A percentile compares a stretch with the other conserved stretches of the same genome.
Conservation (phyloP, 2,113 vertebrate species). For the Apistogramma diplotaenia region DNA sequence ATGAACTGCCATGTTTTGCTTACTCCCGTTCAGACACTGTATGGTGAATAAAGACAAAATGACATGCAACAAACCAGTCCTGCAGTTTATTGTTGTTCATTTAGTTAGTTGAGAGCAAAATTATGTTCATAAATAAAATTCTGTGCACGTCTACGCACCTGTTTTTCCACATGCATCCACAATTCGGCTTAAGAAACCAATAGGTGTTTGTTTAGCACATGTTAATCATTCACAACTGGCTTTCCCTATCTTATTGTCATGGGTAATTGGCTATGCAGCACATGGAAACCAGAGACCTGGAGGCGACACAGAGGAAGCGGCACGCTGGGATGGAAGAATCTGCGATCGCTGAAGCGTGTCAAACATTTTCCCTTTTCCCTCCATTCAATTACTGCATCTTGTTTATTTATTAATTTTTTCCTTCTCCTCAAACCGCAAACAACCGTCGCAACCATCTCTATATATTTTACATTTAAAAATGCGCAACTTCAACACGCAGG, state of each 20-base stretch:
- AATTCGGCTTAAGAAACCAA: background rate
- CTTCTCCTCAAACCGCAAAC: background rate
- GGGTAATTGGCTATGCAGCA: slow-evolving; percentile 53
- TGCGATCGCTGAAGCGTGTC: slow-evolving; percentile 37
- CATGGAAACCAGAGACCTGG: slow-evolving; percentile 48
- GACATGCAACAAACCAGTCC: background rate
- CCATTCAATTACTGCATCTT: slow-evolving; percentile 18
- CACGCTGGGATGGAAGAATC: slow-evolving; percentile 19
- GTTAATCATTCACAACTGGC: slow-evolving; percentile 40
- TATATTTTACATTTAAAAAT: background rate
- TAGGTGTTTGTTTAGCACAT: slow-evolving; percentile 20
- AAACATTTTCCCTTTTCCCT: background rate
- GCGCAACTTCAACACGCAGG: background rate
- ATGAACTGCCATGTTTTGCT: slow-evolving; percentile 3
- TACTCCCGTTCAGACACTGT: background rate
- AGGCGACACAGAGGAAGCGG: slow-evolving; percentile 15
- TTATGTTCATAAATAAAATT: too few relatives aligned
- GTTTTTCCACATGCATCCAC: background rate
- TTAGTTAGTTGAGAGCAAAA: background rate
- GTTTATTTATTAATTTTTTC: slow-evolving; percentile 26
- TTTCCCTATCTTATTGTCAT: slow-evolving; percentile 37
- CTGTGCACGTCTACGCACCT: background rate
- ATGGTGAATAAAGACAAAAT: background rate
- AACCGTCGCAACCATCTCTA: background rate
- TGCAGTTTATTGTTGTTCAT: background rate